Evolutionary conservation across 23 tunicate genomes (phyloP).

Genomic region (Styela clava): DNA sequence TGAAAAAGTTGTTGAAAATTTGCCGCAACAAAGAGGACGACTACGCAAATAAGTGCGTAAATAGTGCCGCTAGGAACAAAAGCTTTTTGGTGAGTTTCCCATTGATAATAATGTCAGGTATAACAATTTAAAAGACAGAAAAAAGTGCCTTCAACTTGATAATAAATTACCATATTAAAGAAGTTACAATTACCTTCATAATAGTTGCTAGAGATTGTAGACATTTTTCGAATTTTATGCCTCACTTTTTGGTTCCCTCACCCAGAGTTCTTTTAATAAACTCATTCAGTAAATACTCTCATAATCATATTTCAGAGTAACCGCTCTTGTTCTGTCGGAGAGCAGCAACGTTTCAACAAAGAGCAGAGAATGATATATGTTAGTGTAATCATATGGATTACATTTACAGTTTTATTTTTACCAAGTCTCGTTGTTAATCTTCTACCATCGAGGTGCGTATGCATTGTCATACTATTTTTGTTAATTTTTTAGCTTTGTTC

Average conservation of each 20-base stretch:
- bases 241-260: no score
- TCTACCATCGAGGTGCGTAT: slow-evolving; percentile 50
- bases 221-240: no score
- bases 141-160: no score
- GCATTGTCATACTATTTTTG: not conserved
- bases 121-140: no score
- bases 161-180: no score
- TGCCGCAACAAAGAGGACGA: not conserved
- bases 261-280: no score
- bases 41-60: not conserved
- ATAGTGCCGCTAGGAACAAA: not conserved
- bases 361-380: slow-evolving; percentile 56
- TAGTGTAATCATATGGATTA: slow-evolving; percentile 67
- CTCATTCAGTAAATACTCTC: no score
- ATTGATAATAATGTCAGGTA: no score
- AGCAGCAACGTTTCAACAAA: slow-evolving; percentile 27
- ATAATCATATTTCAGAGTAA: not conserved
- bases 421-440: slow-evolving; percentile 78
- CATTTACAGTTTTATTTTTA: slow-evolving; percentile 68
- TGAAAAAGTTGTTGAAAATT: not conserved
- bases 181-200: no score
- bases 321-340: not conserved
- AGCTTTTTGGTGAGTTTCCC: not conserved
- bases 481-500: not conserved
- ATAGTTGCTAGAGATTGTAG: no score